Base-by-base conservation (phyloP, 2,888 invertebrate species). In the Acrobasis repandana region DNA sequence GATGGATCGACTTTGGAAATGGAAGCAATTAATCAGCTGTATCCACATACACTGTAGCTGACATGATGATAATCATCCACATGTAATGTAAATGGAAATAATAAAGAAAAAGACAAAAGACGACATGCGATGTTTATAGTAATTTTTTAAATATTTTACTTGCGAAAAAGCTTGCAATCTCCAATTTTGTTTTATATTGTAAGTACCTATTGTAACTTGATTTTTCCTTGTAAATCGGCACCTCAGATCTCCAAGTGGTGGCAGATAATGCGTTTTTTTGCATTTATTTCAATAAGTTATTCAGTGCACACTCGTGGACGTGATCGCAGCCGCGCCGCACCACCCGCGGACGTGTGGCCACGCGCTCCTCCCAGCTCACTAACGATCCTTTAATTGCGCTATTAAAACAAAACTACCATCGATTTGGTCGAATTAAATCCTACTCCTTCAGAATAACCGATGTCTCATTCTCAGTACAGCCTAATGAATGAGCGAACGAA, bases 351-450 rank as follows among this genome's bases (percentile, higher is more conserved):
- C 28, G 28, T 28, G 28, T 28, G 28, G 8, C 28, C 28, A 28
- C 28, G 28, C 28, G 8, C 28, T 28, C 28, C 70, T 61, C 64
- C 66, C 65, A 63, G 68, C 71, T 67, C 69, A 66, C 67, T 74
- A 77, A 76, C 74, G 75, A 76, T 72, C 72, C 76, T 79, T 76
- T 86, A 85, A 86, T 82, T 80, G 68, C 80, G 75, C 74, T 80
- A 82, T 84, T 87, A 86, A 84, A 71, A 77, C 71, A 76, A 70
- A 73, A 66, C 72, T 66, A 74, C 68, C 68, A 75, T 72, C 74
- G 77, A 71, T 80, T 78, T 74, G 60, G 67, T 61, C 70, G 71
- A 70, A 83, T 83, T 80, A 80, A 76, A 75, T 76, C 75, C 75
- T 79, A 83, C 82, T 71, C 78, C 74, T 63, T 63, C 75, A 71